Conservation (phyloP, 2,797 vertebrate genomes). For the Molothrus aeneus region DNA sequence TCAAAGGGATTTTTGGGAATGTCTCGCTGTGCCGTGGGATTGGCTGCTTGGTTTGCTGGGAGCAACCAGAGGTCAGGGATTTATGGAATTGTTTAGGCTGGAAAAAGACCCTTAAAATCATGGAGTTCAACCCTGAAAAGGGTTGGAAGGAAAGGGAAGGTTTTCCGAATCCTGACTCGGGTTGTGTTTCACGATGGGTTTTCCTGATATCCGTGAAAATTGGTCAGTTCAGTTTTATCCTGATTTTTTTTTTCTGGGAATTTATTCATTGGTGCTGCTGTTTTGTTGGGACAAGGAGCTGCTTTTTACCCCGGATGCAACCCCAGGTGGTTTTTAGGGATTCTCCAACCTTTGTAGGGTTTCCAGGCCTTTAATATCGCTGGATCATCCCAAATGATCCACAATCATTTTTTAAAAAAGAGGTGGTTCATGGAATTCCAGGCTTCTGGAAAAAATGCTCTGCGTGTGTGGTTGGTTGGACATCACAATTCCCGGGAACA, state of each 20-base stretch:
- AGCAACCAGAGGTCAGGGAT: background rate
- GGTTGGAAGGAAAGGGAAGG: too few relatives aligned
- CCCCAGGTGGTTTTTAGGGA: background rate
- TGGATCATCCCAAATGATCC: background rate
- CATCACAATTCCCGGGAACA: background rate
- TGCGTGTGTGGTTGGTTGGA: background rate
- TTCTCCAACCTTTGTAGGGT: background rate
- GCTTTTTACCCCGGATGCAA: accelerated
- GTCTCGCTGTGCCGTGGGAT: accelerated
- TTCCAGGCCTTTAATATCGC: accelerated
- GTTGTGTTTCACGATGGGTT: accelerated
- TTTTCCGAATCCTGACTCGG: background rate
- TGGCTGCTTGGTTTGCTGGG: background rate
- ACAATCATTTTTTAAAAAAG: accelerated
- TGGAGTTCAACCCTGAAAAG: background rate
- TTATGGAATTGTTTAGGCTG: background rate
- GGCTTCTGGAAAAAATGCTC: background rate
- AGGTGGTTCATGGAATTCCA: background rate
- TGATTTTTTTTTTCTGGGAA: background rate
- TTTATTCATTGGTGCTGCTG: accelerated
- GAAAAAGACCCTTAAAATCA: background rate
- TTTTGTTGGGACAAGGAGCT: background rate
- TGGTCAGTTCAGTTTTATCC: background rate
- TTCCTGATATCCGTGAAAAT: background rate
- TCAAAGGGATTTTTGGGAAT: background rate